Conservation (phyloP, 1,140 invertebrate genomes). For the Formica selysi region DNA sequence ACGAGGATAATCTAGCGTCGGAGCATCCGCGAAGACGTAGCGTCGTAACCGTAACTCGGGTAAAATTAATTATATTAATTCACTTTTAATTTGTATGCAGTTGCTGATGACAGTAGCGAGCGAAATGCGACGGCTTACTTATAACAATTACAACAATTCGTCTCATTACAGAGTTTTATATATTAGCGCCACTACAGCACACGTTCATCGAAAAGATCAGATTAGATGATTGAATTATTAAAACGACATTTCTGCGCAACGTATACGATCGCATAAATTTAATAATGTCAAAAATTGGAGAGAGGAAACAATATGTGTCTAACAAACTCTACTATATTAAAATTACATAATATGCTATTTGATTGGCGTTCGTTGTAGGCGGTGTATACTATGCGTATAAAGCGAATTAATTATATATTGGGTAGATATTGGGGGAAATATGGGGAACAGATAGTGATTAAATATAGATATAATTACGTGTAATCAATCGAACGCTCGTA, state of each 20-base stretch:
- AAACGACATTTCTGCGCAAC: neutral
- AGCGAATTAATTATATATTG: constrained; percentile 44
- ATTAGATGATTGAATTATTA: neutral
- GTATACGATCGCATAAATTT: neutral
- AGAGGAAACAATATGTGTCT: neutral
- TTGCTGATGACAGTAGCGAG: neutral
- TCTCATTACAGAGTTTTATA: neutral
- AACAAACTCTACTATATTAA: neutral
- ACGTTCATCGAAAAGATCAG: neutral
- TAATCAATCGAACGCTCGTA: neutral
- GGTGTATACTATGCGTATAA: neutral
- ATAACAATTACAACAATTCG: constrained; percentile 18
- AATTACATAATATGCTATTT: constrained; percentile 25
- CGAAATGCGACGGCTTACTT: neutral
- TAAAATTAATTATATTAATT: constrained; percentile 30
- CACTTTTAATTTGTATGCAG: constrained; percentile 36
- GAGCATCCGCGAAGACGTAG: neutral
- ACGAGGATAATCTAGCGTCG: neutral
- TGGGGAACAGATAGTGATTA: neutral
- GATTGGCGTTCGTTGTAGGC: neutral
- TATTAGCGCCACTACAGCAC: no score
- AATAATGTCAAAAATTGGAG: neutral
- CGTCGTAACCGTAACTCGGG: neutral
- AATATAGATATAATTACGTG: constrained; percentile 40
- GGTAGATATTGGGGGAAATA: constrained; percentile 30